Evolutionary conservation across 1,140 invertebrate species (phyloP), one percentile per base, ranked within the genome.

Genomic region (Ceratoteleas bidentatus): DNA sequence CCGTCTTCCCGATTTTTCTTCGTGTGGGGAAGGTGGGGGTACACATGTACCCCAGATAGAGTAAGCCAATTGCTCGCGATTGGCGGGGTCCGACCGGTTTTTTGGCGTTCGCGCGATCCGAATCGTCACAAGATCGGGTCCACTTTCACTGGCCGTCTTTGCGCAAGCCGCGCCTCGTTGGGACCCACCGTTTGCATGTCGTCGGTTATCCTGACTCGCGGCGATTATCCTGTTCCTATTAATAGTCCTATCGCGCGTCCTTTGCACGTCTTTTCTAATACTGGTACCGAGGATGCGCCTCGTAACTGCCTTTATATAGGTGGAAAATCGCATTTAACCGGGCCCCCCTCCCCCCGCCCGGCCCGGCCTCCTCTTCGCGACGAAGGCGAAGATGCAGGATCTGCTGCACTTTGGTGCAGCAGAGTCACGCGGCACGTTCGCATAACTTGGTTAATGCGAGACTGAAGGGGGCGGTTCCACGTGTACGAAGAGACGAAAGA

Each of bases 271-370:
- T 24, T 24, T 82, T 81, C 73, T 82, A 83, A 83, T 87, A 88
- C 85, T 82, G 81, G 84, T 86, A 89, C 84, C 86, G 80, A 66
- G 68, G 84, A 88, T 86, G 65, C 75, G 36, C 83, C 61, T 70
- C 68, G 81, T 84, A 85, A 78, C 79, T 84, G 87, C 81, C 88
- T 89, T 90, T 90, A 88, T 90, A 90, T 90, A 90, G 85, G 78
- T 84, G 87, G 86, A 88, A 88, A 89, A 90, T 90, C 86, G 79
- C 81, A 81, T 79, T 81, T 80, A 68, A 62, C 14, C 24, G 24
- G 65, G 49, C 75, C 87, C 86, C 87, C 87, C 84, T 87, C 77
- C 78, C 76, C 24, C 2, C 34, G 0, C 75, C 78, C 80, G 16
- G 7, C 40, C 0, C 33, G 66, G 50, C 49, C 62, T 16, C 66